Evolutionary conservation across 2,797 vertebrate species (phyloP), one percentile per base, ranked within the genome.

Genomic region (Chaunax sp.): DNA sequence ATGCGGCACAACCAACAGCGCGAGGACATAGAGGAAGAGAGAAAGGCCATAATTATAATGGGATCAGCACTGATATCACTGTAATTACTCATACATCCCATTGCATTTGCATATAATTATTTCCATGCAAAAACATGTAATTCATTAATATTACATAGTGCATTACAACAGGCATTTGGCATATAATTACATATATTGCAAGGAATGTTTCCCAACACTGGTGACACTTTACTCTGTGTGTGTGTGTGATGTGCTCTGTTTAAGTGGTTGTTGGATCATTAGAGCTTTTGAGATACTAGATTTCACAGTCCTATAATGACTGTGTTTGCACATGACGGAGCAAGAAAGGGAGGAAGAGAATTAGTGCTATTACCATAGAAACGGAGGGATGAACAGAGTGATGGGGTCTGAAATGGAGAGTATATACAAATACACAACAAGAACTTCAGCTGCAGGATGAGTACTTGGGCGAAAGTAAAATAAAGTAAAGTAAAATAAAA

Each of bases 191-290:
- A 86, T 84, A 87, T 74, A 88, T 87, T 85, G 72, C 64, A 63
- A 67, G 40, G 74, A 87, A 89, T 85, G 85, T 87, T 88, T 82
- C 69, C 67, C 68, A 81, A 86, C 87, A 85, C 59, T 84, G 62
- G 72, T 64, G 79, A 81, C 85, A 88, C 76, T 87, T 76, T 58
- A 49, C 44, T 78, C 43, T 66, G 67, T 28, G 26, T 25, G 63
- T 19, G 46, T 49, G 57, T 55, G 61, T 18, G 25, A 35, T 13
- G 33, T 35, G 33, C 33, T 63, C 59, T 78, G 62, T 83, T 83
- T 77, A 88, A 88, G 81, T 81, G 82, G 69, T 69, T 81, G 85
- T 85, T 80, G 87, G 82, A 84, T 90, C 82, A 90, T 90, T 90
- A 90, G 83, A 68, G 81, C 86, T 84, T 86, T 81, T 80, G 77